These are phyloP conservation scores for Staurois parvus DNA, from an alignment of 2,797 vertebrate genomes.

Conservation along the genomic window DNA sequence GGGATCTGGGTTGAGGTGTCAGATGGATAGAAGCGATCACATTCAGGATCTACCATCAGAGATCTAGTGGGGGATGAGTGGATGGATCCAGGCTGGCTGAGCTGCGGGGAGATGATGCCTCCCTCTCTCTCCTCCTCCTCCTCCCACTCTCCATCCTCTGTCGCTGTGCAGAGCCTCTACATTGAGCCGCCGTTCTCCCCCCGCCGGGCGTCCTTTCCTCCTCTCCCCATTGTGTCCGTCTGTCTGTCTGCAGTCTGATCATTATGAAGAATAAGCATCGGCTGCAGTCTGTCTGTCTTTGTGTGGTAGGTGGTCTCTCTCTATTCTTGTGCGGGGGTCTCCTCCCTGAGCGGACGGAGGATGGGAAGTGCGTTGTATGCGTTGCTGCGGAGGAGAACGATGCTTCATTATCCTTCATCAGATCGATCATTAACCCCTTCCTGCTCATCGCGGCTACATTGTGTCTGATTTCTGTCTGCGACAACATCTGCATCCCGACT, in stretches of 20 bases:
- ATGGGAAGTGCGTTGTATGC: background rate
- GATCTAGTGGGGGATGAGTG: too few species aligned
- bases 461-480: too few species aligned
- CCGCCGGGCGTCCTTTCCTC: too few species aligned
- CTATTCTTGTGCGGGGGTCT: constrained; percentile 59
- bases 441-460: background rate
- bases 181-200: background rate
- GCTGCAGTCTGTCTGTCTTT: constrained; percentile 92
- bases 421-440: background rate
- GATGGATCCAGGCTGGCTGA: too few species aligned
- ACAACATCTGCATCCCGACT: too few species aligned
- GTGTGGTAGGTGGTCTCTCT: constrained; percentile 87
- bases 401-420: background rate
- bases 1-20: too few species aligned
- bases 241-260: constrained; percentile 34
- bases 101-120: background rate
- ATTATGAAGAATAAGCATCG: constrained; percentile 91
- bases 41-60: too few species aligned
- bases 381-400: too few species aligned
- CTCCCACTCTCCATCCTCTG: background rate
- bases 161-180: background rate
- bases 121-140: constrained; percentile 8
- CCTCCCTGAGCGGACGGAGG: too few species aligned
- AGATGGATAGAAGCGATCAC: too few species aligned
- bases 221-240: background rate